These are phyloP conservation scores for Hemitrygon akajei DNA, from an alignment of 2,797 vertebrate species.

Conservation along the genomic window DNA sequence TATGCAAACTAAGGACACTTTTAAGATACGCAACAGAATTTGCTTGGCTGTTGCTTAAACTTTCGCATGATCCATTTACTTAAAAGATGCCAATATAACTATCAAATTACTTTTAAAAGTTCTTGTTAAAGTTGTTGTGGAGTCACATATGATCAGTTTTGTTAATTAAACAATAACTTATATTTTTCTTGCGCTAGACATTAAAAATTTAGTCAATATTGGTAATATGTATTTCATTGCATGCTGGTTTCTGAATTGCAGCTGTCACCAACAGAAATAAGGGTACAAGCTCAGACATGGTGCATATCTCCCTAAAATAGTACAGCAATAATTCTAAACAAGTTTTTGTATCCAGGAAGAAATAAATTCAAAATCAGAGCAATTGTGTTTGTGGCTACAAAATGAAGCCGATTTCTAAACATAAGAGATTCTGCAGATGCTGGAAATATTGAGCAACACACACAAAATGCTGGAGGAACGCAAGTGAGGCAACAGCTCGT, in stretches of 20 bases:
- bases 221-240: not conserved
- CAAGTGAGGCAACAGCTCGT: too few species aligned
- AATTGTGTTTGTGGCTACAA: not conserved
- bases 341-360: not conserved
- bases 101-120: not conserved
- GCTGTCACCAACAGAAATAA: slow-evolving; percentile 26
- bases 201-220: not conserved
- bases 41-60: not conserved
- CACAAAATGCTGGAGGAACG: too few species aligned
- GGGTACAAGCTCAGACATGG: not conserved
- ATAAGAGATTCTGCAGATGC: too few species aligned
- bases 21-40: not conserved
- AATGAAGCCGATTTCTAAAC: not conserved
- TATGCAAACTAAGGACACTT: not conserved
- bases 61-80: not conserved
- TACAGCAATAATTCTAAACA: not conserved
- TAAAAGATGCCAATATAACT: not conserved
- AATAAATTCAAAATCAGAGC: not conserved
- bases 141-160: not conserved
- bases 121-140: not conserved
- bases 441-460: too few species aligned
- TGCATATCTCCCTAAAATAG: not conserved
- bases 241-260: not conserved
- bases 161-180: not conserved
- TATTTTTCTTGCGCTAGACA: not conserved